Base-by-base conservation (phyloP, 2,888 invertebrate species). In the Chirona hameri region DNA sequence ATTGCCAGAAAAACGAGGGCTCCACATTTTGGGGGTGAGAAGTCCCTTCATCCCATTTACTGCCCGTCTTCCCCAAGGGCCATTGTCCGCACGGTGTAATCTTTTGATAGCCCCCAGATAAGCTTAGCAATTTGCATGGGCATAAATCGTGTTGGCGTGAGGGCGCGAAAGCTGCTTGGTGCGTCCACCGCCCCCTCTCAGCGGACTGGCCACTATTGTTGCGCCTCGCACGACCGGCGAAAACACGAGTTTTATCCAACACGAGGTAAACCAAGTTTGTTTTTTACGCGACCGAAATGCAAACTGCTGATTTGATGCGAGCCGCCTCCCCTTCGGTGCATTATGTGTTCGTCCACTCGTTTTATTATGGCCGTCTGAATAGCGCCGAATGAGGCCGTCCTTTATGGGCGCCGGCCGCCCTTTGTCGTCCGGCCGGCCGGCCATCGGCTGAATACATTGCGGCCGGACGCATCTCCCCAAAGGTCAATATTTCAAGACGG, bases 401-500 rank as follows among this genome's bases (percentile, higher is more conserved):
- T 76, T 76, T 76, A 76, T 76, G 76, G 76, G 15, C 39, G 18
- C 21, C 9, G 46, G 27, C 76, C 9, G 39, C 10, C 76, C 76
- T 76, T 76, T 76, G 76, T 76, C 21, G 76, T 24, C 24, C 27
- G 18, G 24, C 72, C 46, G 76, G 46, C 76, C 39, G 46, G 7
- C 9, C 39, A 9, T 18, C 76, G 24, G 21, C 14, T 46, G 76
- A 76, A 76, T 76, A 46, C 76, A 46, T 46, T 12, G 3, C 18
- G 76, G 76, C 27, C 76, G 46, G 46, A 24, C 24, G 39, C 76
- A 76, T 39, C 76, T 76, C 76, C 76, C 76, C 76, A 76, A 46
- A 76, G 76, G 76, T 76, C 76, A 76, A 76, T 76, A 76, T 76
- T 76, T 76, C 76, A 76, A 76, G 76, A 76, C 76, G 46, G 39